Evolutionary conservation across 2,113 vertebrate genomes (phyloP).

Genomic region (Panthera tigris): DNA sequence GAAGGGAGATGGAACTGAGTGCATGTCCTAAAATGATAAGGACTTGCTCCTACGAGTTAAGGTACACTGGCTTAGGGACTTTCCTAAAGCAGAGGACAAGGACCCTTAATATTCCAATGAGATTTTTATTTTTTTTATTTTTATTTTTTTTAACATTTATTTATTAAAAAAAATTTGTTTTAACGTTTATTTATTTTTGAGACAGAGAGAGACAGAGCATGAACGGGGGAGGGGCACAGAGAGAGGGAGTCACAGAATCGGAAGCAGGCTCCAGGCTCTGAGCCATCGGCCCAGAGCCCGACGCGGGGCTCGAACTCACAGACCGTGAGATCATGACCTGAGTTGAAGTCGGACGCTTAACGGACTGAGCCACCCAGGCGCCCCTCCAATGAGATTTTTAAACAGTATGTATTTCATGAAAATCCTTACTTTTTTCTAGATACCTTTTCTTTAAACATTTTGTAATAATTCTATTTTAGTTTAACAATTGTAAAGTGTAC

Average conservation of each 20-base stretch:
- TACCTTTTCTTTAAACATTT: neutral
- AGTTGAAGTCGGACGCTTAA: too few species aligned
- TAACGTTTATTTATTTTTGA: too few species aligned
- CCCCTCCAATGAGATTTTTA: neutral
- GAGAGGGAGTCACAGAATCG: too few species aligned
- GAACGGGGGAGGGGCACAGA: too few species aligned
- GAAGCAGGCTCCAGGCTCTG: too few species aligned
- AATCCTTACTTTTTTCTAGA: neutral
- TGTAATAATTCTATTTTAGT: neutral
- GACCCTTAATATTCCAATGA: neutral
- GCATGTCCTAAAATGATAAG: neutral
- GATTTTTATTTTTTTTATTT: neutral
- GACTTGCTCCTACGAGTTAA: neutral
- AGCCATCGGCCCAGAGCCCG: too few species aligned
- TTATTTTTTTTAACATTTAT: too few species aligned
- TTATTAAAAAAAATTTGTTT: too few species aligned
- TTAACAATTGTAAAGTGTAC: neutral
- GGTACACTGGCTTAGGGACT: neutral
- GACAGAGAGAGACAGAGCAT: too few species aligned
- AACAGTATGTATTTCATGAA: neutral
- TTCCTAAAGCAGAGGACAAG: neutral
- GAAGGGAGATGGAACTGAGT: neutral
- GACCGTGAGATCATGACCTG: too few species aligned
- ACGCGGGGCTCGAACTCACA: too few species aligned
- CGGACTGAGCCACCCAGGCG: too few species aligned